Conservation (phyloP, 2,113 vertebrate species). For the Felis chaus region DNA sequence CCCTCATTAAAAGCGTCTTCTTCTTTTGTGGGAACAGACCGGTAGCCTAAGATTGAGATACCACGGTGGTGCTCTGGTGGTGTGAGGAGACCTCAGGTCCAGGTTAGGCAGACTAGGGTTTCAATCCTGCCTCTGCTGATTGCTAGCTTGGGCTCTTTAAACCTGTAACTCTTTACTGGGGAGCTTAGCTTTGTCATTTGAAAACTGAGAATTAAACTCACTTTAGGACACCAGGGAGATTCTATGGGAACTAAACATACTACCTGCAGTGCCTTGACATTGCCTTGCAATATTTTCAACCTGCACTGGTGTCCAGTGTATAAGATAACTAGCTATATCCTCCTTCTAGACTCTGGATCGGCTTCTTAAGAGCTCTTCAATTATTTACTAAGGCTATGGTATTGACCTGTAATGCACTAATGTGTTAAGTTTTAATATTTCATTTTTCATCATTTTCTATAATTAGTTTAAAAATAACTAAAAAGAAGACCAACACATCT, state of each 20-base stretch:
- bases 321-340: background rate
- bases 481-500: background rate
- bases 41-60: background rate
- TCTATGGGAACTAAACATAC: background rate
- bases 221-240: background rate
- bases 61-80: rapidly evolving
- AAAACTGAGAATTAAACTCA: background rate
- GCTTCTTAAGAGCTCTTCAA: background rate
- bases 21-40: background rate
- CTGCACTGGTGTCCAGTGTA: background rate
- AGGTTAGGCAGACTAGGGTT: background rate
- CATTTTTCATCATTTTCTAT: background rate
- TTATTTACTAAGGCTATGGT: background rate
- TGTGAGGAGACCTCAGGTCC: background rate
- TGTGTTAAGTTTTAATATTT: background rate
- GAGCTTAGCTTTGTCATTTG: background rate
- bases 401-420: background rate
- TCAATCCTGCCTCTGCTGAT: rapidly evolving
- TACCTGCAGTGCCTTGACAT: background rate
- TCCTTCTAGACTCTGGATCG: background rate
- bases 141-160: background rate
- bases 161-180: too few relatives aligned
- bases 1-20: background rate
- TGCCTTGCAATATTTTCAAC: background rate
- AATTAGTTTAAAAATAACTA: background rate